phyloP scores from a whole-genome alignment of 2,888 invertebrate genomes.

The Octodonta nipae region DNA sequence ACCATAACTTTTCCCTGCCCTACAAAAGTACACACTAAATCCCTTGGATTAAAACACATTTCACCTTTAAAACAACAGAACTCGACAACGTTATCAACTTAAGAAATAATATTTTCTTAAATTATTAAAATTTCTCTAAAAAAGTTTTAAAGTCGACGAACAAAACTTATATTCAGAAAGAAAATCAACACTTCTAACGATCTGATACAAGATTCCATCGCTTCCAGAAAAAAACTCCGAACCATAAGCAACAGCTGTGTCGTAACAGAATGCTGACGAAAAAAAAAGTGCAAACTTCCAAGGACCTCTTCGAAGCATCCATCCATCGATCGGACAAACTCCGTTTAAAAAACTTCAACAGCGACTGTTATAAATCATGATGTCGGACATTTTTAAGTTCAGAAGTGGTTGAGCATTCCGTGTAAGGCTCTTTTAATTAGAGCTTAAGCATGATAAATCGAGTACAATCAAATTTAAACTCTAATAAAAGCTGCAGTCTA shows the following conservation, averaged over 20 bases:
- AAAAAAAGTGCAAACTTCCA: slow-evolving; percentile 11
- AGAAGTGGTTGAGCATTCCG: slow-evolving; percentile 20
- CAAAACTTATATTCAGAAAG: too few species aligned
- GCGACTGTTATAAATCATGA: slow-evolving; percentile 19
- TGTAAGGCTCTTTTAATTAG: slow-evolving; percentile 22
- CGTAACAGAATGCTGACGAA: background rate
- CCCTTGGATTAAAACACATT: too few species aligned
- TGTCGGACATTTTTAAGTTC: slow-evolving; percentile 20
- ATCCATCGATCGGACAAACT: too few species aligned
- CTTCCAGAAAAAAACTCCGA: slow-evolving; percentile 1
- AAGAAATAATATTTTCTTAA: too few species aligned
- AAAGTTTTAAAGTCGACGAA: too few species aligned
- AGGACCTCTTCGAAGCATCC: too few species aligned
- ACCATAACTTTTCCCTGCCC: too few species aligned
- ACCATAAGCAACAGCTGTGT: background rate
- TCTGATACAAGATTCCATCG: background rate
- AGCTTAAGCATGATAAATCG: slow-evolving; percentile 22
- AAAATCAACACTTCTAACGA: too few species aligned
- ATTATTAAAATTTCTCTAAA: too few species aligned
- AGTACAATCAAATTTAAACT: slow-evolving; percentile 18
- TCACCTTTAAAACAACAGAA: too few species aligned
- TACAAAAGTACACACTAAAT: too few species aligned
- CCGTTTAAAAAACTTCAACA: slow-evolving; percentile 20
- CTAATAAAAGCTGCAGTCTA: slow-evolving; percentile 16
- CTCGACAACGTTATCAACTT: too few species aligned